Base-by-base conservation (phyloP, 2,113 vertebrate genomes). In the Thryonomys swinderianus region DNA sequence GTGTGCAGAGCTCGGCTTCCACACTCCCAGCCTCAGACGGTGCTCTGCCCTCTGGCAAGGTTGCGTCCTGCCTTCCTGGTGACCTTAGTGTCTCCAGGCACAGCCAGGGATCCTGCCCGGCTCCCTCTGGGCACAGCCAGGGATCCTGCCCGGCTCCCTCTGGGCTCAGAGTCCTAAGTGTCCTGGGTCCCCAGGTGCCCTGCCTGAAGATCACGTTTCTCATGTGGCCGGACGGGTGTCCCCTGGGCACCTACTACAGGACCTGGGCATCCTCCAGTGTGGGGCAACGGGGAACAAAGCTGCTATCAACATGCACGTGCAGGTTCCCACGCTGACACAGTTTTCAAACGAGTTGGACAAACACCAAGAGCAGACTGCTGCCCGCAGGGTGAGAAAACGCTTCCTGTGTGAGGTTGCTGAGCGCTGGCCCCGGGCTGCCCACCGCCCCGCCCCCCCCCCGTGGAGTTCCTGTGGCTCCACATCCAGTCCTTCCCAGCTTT, bases 51-150 rank as follows among this genome's bases (percentile, higher is more conserved):
- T 57, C 23, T 62, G 7, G 2, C 1, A 13, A 84, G 55, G 32
- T 13, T 0, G 0, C 1, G 1, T 37, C 45, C 10, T 25, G 17
- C 5, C 1, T 7, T 55, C 14, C 16, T 17, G 3, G 27, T 21
- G 53, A n/a, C 4, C 57, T n/a, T 23, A 17, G 80, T 25, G 12
- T 76, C 42, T 57, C 16, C 42, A 57, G 2, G 9, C 73, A 32
- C 25, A 34, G 32, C 14, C 1, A 2, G 14, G 14, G 30, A 11
- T 25, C 17, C 51, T 37, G 45, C 62, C 59, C 23, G 59, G 30
- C 30, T 30, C 34, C 1, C 32, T 14, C 76, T 45, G 21, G 25
- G 45, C 32, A 17, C 5, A 3, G 40, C n/a, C n/a, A n/a, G 14
- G 14, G 30, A 11, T 25, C 17, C 51, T 37, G 45, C 62, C 59